Evolutionary conservation across 2,113 vertebrate genomes (phyloP), one percentile per base, ranked within the genome.

Genomic region (Chloropsis cyanopogon): DNA sequence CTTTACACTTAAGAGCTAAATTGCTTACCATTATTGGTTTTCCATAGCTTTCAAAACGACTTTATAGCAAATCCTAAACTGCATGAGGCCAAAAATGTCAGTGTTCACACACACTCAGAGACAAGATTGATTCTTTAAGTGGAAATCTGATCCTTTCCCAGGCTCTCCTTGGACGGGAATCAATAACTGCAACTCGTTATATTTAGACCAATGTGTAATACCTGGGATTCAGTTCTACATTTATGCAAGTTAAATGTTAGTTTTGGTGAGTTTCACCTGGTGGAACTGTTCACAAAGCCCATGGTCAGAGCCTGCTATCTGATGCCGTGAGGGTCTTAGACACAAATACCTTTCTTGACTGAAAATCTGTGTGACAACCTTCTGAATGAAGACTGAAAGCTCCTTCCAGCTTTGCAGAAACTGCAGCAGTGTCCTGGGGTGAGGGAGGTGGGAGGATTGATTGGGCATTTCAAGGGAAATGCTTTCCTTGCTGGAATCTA

Each of bases 91-190:
- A 96, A 96, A 95, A 97, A 93, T 93, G 78, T 96, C 95, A 95
- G 86, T 76, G 78, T 92, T 94, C 71, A 31, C 52, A 88, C 76
- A 94, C 71, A 70, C 71, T 92, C 81, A 63, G 68, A 77, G 52
- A 88, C 85, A 94, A 97, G 81, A 97, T 93, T 91, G 95, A 95
- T 97, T 92, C 81, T 76, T 49, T 91, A 91, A 96, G 94, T 97
- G 89, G 93, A 96, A 96, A 89, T 96, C 87, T 92, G 96, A 97
- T 95, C 90, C 80, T 97, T 97, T 97, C 97, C 95, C 95, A 97
- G 79, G 86, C 93, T 95, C 94, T 96, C 88, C 78, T 96, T 96
- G 91, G 79, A 96, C 95, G 93, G 49, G 72, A 97, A 97, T 97
- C 96, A 91, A 96, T 97, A 95, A 94, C 66, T 88, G 85, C 85